Base-by-base conservation (phyloP, 2,797 vertebrate species). In the Tokudaia muenninki region DNA sequence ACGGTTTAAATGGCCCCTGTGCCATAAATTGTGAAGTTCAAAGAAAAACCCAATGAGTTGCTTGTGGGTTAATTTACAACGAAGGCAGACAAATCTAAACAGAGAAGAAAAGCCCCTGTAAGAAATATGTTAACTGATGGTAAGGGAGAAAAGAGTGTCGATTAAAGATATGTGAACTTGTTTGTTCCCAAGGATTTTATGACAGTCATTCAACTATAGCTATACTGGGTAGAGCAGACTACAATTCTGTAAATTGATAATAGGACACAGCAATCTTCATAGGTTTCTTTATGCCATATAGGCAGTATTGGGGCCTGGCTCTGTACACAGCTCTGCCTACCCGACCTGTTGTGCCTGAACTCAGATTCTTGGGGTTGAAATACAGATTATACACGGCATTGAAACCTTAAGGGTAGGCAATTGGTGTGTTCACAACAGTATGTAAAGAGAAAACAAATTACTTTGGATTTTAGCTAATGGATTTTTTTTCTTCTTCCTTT, bases 161-260 rank as follows among this genome's bases (percentile, higher is more conserved):
- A 98, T 98, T 98, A 98, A 98, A 98, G 98, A 97, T 98, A 98
- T 87, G 97, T 88, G 97, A 97, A 87, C 96, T 98, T 98, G 98
- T 98, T 98, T 98, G 98, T 98, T 98, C 96, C 97, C 96, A 97
- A 52, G 98, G 98, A 98, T 98, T 99, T 99, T 99, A 98, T 98
- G 98, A 97, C 99, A 98, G 97, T 98, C 98, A 99, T 99, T 99
- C 99, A 99, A 99, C 98, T 98, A 96, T 98, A 99, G 99, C 99
- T 99, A 99, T 99, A 99, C 98, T 98, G 98, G 97, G 96, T 98
- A 97, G 97, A 98, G 98, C 97, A 97, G 98, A 98, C 98, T 98
- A 95, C 93, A 98, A 98, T 99, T 98, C 99, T 98, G 98, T 98
- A 98, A 99, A 98, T 98, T 98, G 91, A 98, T 98, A 98, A 98